A percentile compares a stretch with the other conserved stretches of the same genome.
These are phyloP conservation scores for Acleris emargana DNA, from an alignment of 2,888 invertebrate species.

Conservation along the genomic window DNA sequence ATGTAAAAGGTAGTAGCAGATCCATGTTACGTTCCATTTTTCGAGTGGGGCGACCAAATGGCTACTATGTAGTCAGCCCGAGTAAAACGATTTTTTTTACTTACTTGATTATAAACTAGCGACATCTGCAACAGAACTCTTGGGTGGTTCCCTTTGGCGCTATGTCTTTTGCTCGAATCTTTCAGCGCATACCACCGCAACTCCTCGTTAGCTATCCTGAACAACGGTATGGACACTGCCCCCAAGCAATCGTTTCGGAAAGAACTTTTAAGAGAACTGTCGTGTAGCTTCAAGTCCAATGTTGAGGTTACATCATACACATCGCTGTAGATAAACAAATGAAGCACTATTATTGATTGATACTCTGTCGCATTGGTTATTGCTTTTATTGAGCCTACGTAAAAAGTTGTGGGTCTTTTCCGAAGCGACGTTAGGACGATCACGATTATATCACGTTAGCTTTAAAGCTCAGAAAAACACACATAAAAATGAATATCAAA, in stretches of 20 bases:
- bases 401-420: too few relatives aligned
- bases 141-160: conserved; percentile 71
- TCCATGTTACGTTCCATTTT: too few relatives aligned
- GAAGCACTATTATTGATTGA: too few relatives aligned
- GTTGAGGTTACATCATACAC: conserved; percentile 71
- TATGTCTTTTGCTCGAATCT: conserved; percentile 57
- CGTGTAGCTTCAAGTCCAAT: conserved; percentile 65
- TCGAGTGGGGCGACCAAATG: too few relatives aligned
- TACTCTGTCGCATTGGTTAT: too few relatives aligned
- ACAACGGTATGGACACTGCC: conserved; percentile 66
- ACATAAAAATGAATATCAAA: too few relatives aligned
- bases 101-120: conserved; percentile 71
- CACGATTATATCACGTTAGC: too few relatives aligned
- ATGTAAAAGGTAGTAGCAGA: too few relatives aligned
- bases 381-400: too few relatives aligned
- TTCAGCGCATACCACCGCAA: conserved; percentile 71
- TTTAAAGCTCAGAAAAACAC: too few relatives aligned
- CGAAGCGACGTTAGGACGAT: too few relatives aligned
- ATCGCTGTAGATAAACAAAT: conserved; percentile 56
- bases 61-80: too few relatives aligned
- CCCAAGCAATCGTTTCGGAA: conserved; percentile 62
- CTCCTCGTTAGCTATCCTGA: conserved; percentile 61
- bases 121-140: conserved; percentile 68
- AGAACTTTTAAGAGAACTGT: conserved; percentile 53
- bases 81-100: conserved; percentile 39